Evolutionary conservation across 2,888 invertebrate genomes (phyloP).

Genomic region (Nomada ferruginata): DNA sequence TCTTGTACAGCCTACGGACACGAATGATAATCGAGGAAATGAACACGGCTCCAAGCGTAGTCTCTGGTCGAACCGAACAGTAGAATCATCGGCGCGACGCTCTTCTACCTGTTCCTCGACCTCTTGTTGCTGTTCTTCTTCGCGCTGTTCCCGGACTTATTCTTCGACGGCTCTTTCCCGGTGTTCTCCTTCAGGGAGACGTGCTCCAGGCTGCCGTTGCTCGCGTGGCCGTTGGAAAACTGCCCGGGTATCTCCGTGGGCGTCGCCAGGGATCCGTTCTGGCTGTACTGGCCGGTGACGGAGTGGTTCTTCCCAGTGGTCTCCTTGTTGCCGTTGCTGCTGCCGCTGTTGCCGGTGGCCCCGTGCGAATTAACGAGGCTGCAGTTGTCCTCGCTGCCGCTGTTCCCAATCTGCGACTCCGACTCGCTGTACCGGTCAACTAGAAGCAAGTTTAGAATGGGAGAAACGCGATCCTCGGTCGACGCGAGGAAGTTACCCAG

Average conservation of each 20-base stretch:
- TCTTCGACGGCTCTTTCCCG: slow-evolving; percentile 85
- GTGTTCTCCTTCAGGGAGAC: slow-evolving; percentile 84
- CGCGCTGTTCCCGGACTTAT: slow-evolving; percentile 85
- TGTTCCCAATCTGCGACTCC: slow-evolving; percentile 90
- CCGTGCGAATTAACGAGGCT: slow-evolving; percentile 79
- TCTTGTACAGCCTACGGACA: slow-evolving; percentile 20
- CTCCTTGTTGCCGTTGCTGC: slow-evolving; percentile 80
- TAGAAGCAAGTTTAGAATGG: slow-evolving; percentile 82
- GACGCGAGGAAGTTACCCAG: not conserved
- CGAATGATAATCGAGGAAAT: not conserved
- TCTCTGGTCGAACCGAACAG: not conserved
- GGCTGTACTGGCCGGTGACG: slow-evolving; percentile 77
- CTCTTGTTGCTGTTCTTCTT: slow-evolving; percentile 93
- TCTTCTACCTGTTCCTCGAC: slow-evolving; percentile 90
- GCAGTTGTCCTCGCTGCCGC: slow-evolving; percentile 85
- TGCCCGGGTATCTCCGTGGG: slow-evolving; percentile 77
- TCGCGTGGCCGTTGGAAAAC: slow-evolving; percentile 81
- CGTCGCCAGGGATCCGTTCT: slow-evolving; percentile 79
- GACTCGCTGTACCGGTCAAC: slow-evolving; percentile 95
- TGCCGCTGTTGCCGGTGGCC: slow-evolving; percentile 70
- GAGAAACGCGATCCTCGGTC: slow-evolving; percentile 37
- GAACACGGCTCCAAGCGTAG: not conserved
- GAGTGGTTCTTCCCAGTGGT: slow-evolving; percentile 82
- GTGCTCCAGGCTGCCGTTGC: slow-evolving; percentile 87
- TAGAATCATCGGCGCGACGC: not conserved